Conservation (phyloP, 1,140 invertebrate species). For the Wasmannia auropunctata region DNA sequence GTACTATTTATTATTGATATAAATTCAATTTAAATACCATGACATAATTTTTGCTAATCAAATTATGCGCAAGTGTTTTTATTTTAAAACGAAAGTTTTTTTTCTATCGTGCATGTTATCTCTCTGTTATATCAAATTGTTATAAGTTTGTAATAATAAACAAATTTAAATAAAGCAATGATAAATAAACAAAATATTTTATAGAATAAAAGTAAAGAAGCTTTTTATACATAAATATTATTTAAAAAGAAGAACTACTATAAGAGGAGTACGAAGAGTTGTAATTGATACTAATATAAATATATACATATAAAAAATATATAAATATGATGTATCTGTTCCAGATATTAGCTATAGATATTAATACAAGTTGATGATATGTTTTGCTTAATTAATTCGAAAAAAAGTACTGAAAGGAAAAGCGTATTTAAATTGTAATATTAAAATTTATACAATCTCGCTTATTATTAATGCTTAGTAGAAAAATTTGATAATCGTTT, state of each 20-base stretch:
- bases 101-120: neutral
- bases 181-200: neutral
- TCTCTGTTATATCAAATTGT: neutral
- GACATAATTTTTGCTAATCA: constrained; percentile 3
- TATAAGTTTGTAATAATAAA: neutral
- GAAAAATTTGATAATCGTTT: too few relatives aligned
- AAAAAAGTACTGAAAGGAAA: neutral
- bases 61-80: neutral
- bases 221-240: neutral
- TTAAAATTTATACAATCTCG: neutral
- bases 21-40: neutral
- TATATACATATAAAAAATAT: neutral
- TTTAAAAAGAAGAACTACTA: neutral
- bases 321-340: neutral
- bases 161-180: neutral
- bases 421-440: neutral
- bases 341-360: neutral
- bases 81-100: neutral
- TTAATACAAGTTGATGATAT: neutral
- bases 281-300: neutral
- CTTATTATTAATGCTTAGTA: too few relatives aligned
- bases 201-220: neutral
- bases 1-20: neutral
- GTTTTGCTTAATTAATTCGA: neutral
- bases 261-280: neutral